Evolutionary conservation across 2,113 vertebrate genomes (phyloP).

Genomic region (Meles meles): DNA sequence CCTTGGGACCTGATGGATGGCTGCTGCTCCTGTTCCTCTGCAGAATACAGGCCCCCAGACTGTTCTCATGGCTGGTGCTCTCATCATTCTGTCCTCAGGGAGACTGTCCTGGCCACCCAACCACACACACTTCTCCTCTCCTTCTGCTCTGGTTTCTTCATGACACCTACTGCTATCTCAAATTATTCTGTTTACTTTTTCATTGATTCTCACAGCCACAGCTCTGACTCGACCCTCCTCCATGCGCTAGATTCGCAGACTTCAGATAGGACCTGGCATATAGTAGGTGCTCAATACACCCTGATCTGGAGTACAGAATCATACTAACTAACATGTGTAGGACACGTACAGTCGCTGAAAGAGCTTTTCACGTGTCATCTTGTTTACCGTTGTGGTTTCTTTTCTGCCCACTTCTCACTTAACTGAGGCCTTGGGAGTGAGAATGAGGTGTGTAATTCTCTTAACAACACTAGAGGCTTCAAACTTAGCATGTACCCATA

Average conservation of each 20-base stretch:
- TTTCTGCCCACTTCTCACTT: neutral
- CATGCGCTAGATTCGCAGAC: no score
- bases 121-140: no score
- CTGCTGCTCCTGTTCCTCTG: neutral
- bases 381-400: fast-evolving
- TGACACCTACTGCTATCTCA: neutral
- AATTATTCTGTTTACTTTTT: neutral
- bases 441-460: no score
- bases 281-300: neutral
- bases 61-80: neutral
- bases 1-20: fast-evolving
- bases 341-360: neutral
- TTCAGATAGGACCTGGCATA: neutral
- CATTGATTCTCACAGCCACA: neutral
- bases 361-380: neutral
- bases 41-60: neutral
- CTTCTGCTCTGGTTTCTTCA: neutral
- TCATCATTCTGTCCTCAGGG: neutral
- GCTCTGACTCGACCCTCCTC: neutral
- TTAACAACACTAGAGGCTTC: neutral
- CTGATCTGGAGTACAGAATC: neutral
- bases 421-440: neutral
- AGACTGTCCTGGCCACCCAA: no score
- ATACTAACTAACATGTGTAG: no score
- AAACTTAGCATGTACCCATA: fast-evolving